Evolutionary conservation across 2,797 vertebrate genomes (phyloP).

Genomic region (Cyprinella venusta): DNA sequence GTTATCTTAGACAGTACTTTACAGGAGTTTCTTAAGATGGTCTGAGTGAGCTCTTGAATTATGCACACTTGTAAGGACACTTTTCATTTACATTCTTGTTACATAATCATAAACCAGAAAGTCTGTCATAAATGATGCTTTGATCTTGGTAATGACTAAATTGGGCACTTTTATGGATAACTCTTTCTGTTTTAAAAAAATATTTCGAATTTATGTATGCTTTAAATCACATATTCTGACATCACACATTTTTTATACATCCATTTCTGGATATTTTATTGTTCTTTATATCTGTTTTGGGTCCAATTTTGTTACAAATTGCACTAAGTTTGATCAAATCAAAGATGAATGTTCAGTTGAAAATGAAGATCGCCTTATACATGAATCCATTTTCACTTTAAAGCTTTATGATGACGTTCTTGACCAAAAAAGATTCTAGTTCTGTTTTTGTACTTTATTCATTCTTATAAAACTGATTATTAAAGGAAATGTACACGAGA

Average conservation of each 20-base stretch:
- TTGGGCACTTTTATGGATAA: background rate
- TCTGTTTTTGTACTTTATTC: constrained; percentile 2
- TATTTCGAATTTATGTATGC: background rate
- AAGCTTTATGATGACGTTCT: constrained; percentile 1
- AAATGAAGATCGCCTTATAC: background rate
- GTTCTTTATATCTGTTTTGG: background rate
- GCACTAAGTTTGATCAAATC: constrained; percentile 18
- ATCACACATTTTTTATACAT: background rate
- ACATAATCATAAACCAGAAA: background rate
- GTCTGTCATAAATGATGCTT: background rate
- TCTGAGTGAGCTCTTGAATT: constrained; percentile 1
- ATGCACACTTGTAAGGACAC: background rate
- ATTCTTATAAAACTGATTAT: background rate
- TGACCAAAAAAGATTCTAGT: background rate
- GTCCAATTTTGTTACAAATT: constrained; percentile 24
- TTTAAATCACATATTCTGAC: background rate
- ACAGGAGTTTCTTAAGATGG: background rate
- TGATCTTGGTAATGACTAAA: background rate
- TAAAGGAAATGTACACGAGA: background rate
- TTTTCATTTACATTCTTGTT: background rate
- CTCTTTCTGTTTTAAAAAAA: background rate
- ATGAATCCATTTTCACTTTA: background rate
- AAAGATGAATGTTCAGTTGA: background rate
- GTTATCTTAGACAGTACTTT: background rate
- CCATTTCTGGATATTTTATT: background rate